Percentiles rank a stretch among this genome's conserved stretches.
Conservation (phyloP, 2,888 invertebrate genomes). For the Phrixothrix hirtus region DNA sequence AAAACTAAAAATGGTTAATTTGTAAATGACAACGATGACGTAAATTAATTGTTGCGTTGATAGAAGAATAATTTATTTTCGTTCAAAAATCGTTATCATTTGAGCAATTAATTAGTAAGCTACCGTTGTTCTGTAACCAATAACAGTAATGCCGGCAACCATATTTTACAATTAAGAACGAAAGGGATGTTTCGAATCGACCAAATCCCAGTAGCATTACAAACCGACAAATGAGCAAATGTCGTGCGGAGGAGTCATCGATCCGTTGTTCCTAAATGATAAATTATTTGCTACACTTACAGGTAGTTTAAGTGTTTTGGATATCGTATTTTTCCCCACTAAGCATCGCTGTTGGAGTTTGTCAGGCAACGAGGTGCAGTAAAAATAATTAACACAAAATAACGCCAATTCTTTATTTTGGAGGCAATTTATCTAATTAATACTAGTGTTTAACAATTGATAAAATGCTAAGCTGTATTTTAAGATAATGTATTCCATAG, state of each 20-base stretch:
- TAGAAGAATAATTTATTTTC: conserved; percentile 12
- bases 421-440: too few relatives aligned
- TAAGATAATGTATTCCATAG: not conserved
- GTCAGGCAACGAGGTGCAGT: conserved; percentile 6
- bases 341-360: conserved; percentile 8
- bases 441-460: too few relatives aligned
- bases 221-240: conserved; percentile 32
- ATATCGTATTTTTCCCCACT: conserved; percentile 20
- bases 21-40: not conserved
- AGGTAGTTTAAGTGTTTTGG: conserved; percentile 27
- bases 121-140: conserved; percentile 15
- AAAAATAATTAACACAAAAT: not conserved
- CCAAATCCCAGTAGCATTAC: conserved; percentile 30
- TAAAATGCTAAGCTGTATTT: too few relatives aligned
- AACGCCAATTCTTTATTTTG: not conserved
- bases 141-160: conserved; percentile 17
- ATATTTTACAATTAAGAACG: conserved; percentile 29
- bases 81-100: conserved; percentile 20
- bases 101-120: conserved; percentile 18
- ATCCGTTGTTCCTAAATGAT: conserved; percentile 28
- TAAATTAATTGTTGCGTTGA: not conserved
- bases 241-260: conserved; percentile 29
- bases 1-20: not conserved
- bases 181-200: conserved; percentile 28
- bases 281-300: conserved; percentile 31